Evolutionary conservation across 1,140 invertebrate genomes (phyloP).

Genomic region (Apis florea): DNA sequence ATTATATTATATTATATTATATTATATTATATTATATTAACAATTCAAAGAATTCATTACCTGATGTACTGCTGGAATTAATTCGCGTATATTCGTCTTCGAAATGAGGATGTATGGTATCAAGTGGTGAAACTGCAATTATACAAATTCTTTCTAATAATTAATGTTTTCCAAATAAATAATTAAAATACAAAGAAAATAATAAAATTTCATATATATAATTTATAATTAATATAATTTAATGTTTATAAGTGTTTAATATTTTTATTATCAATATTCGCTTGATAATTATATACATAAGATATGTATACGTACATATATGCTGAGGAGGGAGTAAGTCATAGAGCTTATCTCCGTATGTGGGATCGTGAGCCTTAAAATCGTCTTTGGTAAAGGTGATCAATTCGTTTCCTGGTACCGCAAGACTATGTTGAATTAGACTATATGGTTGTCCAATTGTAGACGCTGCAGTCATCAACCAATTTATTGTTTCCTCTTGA

Average conservation of each 20-base stretch:
- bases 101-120: constrained; percentile 69
- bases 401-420: constrained; percentile 79
- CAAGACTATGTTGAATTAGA: constrained; percentile 78
- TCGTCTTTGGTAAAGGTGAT: constrained; percentile 78
- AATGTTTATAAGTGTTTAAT: neutral
- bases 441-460: constrained; percentile 77
- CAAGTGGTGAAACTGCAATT: constrained; percentile 63
- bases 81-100: constrained; percentile 78
- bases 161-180: neutral
- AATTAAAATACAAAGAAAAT: neutral
- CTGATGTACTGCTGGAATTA: constrained; percentile 71
- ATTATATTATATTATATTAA: too few relatives aligned
- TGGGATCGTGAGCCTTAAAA: constrained; percentile 76
- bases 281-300: constrained; percentile 52
- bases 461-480: constrained; percentile 80
- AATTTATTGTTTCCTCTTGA: constrained; percentile 82
- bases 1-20: too few relatives aligned
- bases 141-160: constrained; percentile 14
- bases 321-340: constrained; percentile 79
- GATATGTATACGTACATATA: constrained; percentile 69
- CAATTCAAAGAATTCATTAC: constrained; percentile 43
- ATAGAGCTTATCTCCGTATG: constrained; percentile 78
- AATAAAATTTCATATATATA: neutral
- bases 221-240: neutral
- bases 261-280: neutral